Evolutionary conservation across 2,888 invertebrate species (phyloP), one percentile per base, ranked within the genome.

Genomic region (Tinea trinotella): DNA sequence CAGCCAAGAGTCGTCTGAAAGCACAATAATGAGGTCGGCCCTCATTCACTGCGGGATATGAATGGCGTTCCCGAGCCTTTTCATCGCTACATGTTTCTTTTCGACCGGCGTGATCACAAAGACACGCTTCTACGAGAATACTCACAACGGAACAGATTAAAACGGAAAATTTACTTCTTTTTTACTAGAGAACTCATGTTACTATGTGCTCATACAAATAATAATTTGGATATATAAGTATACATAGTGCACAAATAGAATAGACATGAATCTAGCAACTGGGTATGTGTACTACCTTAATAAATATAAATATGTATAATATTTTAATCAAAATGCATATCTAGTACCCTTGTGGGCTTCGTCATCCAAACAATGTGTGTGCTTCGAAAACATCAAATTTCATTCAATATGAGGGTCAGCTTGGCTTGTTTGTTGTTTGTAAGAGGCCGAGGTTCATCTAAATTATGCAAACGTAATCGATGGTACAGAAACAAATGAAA

Each of bases 1-100:
- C 50, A 18, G 50, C 50, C 50, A 24, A 50, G 24, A 50, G 50
- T n/a, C 46, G 24, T 10, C 34, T 53, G 48, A 56, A 56, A 56
- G 53, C 48, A 60, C 48, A 60, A 67, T 68, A 79, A 74, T 70
- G 77, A 77, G 80, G 78, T 70, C 78, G 71, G 59, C 64, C 62
- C 70, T 70, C 71, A 73, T 81, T 79, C 76, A 76, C 70, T 65
- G 68, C 71, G 68, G 68, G 68, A 65, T 70, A 74, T 79, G 77
- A 76, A 74, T 77, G 77, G 70, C 67, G 60, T 66, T 70, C 61
- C 70, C 61, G 67, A 65, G 61, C 66, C 77, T 77, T 74, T 78
- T 76, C 71, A 77, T 70, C 67, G 70, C 67, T 68, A 15, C 48
- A 48, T 24, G 3, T 22, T 50, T 50, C 24, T 24, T 50, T 50